phyloP scores from a whole-genome alignment of 2,888 invertebrate genomes.

The Chirona hameri region DNA sequence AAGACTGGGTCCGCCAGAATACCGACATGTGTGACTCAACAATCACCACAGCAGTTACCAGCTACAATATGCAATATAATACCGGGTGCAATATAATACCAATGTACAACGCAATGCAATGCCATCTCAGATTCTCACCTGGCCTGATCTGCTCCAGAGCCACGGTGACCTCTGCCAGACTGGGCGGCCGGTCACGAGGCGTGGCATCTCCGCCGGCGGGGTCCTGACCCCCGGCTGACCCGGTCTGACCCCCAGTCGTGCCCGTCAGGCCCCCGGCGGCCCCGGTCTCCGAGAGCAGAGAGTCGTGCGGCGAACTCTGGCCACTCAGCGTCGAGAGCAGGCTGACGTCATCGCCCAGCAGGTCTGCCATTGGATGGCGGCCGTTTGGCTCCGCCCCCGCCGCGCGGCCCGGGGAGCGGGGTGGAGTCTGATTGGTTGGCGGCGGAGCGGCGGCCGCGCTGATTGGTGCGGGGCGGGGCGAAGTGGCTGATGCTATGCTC shows the following conservation, averaged over 20 bases:
- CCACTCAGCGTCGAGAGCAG: slow-evolving; percentile 1
- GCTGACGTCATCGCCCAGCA: not conserved
- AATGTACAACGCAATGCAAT: too few species aligned
- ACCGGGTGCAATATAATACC: too few species aligned
- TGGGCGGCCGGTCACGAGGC: not conserved
- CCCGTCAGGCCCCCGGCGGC: too few species aligned
- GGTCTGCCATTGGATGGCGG: not conserved
- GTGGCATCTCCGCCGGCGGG: not conserved
- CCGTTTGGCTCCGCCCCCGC: slow-evolving; percentile 10
- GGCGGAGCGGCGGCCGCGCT: not conserved
- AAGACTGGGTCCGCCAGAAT: too few species aligned
- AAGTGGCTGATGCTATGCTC: not conserved
- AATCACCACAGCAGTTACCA: too few species aligned
- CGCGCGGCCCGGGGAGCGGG: not conserved
- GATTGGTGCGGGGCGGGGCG: not conserved
- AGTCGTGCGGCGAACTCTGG: not conserved
- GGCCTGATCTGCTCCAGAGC: slow-evolving; percentile 73
- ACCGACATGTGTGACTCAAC: too few species aligned
- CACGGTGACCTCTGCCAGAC: slow-evolving; percentile 65
- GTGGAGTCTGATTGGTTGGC: not conserved
- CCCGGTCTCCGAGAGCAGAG: not conserved
- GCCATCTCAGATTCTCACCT: too few species aligned
- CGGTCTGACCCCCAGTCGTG: not conserved
- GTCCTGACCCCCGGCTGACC: not conserved
- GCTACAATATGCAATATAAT: too few species aligned